These are phyloP conservation scores for Rhingia rostrata DNA, from an alignment of 2,888 invertebrate species.

Conservation along the genomic window DNA sequence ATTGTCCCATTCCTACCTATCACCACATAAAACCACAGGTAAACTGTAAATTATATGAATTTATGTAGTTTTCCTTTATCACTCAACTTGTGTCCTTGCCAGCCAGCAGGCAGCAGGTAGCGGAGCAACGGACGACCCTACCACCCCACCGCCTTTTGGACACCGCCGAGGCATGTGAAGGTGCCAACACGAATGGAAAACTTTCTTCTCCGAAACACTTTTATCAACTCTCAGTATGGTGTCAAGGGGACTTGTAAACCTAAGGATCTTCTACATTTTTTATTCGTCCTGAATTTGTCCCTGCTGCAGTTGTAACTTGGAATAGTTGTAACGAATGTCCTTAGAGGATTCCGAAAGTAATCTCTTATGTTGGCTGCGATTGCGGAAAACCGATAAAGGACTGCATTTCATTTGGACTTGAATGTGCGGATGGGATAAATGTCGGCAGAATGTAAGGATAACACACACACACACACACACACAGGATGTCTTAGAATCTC, in stretches of 20 bases:
- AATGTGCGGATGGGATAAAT: slow-evolving; percentile 40
- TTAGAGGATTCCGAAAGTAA: slow-evolving; percentile 71
- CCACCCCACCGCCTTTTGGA: background rate
- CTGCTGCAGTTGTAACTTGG: slow-evolving; percentile 17
- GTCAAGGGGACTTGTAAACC: slow-evolving; percentile 71
- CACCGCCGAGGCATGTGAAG: slow-evolving; percentile 34
- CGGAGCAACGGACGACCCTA: slow-evolving; percentile 29
- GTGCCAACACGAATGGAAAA: slow-evolving; percentile 71
- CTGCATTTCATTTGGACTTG: slow-evolving; percentile 61
- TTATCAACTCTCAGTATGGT: slow-evolving; percentile 70
- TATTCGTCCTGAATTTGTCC: slow-evolving; percentile 13
- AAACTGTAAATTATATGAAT: slow-evolving; percentile 71
- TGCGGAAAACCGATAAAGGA: slow-evolving; percentile 70
- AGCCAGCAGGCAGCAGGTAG: background rate
- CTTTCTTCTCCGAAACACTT: slow-evolving; percentile 67
- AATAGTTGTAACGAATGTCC: slow-evolving; percentile 72
- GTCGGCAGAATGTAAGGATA: slow-evolving; percentile 66
- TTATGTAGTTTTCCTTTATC: slow-evolving; percentile 73
- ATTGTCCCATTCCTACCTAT: background rate
- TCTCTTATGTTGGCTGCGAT: slow-evolving; percentile 73
- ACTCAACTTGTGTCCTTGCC: slow-evolving; percentile 61
- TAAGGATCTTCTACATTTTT: slow-evolving; percentile 50
- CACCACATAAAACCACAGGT: slow-evolving; percentile 25
- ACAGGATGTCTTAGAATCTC: slow-evolving; percentile 60
- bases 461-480: slow-evolving; percentile 31